Conservation (phyloP, 1,140 invertebrate species). For the Cecropterus lyciades region DNA sequence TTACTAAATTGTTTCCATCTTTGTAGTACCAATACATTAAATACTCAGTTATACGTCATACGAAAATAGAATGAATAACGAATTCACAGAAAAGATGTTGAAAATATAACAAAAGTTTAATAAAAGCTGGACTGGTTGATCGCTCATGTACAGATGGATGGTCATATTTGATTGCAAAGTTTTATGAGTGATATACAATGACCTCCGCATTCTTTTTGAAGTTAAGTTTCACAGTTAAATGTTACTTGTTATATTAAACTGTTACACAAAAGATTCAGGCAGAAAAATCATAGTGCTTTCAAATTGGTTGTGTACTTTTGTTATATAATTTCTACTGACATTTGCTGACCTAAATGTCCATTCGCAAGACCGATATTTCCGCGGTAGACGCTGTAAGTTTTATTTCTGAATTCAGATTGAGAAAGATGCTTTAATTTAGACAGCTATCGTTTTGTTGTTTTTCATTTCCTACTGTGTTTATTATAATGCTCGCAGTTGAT, state of each 20-base stretch:
- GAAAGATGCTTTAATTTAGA: neutral
- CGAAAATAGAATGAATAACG: too few species aligned
- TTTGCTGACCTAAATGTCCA: slow-evolving; percentile 33
- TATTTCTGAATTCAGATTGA: slow-evolving; percentile 8
- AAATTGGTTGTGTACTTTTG: slow-evolving; percentile 35
- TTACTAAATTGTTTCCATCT: too few species aligned
- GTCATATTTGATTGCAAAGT: slow-evolving; percentile 17
- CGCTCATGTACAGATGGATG: slow-evolving; percentile 19
- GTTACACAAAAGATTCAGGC: slow-evolving; percentile 28
- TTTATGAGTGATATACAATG: slow-evolving; percentile 20
- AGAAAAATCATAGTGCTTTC: slow-evolving; percentile 14
- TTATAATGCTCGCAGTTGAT: too few species aligned
- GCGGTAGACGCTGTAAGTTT: slow-evolving; percentile 18
- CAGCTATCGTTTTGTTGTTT: too few species aligned
- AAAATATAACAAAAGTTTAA: slow-evolving; percentile 9
- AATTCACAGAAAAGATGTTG: neutral
- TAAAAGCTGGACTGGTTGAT: slow-evolving; percentile 14
- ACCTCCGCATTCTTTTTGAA: slow-evolving; percentile 4
- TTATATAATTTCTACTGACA: slow-evolving; percentile 27
- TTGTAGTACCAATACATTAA: too few species aligned
- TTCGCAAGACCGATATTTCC: slow-evolving; percentile 28
- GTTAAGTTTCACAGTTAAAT: slow-evolving; percentile 8
- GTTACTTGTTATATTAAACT: slow-evolving; percentile 27
- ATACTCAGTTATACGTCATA: too few species aligned
- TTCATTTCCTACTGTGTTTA: too few species aligned